Conservation (phyloP, 2,888 invertebrate species). For the Cephus pulcher region DNA sequence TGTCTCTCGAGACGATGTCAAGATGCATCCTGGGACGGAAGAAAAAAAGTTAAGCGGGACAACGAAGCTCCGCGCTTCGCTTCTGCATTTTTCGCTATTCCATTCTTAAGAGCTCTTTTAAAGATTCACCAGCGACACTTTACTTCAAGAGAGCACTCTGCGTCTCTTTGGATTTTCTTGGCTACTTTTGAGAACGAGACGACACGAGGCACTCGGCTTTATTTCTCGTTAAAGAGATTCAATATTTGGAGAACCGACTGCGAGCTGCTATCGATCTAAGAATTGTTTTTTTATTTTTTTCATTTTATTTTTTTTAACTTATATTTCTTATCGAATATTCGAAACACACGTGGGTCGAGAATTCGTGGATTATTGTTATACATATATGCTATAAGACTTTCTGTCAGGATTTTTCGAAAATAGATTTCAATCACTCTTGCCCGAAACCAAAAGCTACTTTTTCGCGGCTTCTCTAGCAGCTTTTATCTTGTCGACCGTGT, state of each 20-base stretch:
- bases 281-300: not conserved
- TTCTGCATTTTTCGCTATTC: not conserved
- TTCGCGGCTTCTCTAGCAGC: no score
- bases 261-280: not conserved
- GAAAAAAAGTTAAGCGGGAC: no score
- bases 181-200: not conserved
- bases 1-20: not conserved
- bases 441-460: no score
- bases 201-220: not conserved
- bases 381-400: not conserved
- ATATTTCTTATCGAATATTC: not conserved
- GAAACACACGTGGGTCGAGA: not conserved
- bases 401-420: not conserved
- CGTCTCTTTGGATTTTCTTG: not conserved
- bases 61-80: not conserved
- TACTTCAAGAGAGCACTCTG: not conserved
- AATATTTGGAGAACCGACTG: not conserved
- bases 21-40: not conserved
- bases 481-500: no score
- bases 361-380: not conserved
- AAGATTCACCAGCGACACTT: constrained; percentile 1
- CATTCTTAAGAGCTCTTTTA: not conserved
- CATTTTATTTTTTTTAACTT: not conserved
- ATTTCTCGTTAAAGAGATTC: not conserved
- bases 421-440: no score